Base-by-base conservation (phyloP, 2,113 vertebrate species). In the Phylloscopus trochilus region DNA sequence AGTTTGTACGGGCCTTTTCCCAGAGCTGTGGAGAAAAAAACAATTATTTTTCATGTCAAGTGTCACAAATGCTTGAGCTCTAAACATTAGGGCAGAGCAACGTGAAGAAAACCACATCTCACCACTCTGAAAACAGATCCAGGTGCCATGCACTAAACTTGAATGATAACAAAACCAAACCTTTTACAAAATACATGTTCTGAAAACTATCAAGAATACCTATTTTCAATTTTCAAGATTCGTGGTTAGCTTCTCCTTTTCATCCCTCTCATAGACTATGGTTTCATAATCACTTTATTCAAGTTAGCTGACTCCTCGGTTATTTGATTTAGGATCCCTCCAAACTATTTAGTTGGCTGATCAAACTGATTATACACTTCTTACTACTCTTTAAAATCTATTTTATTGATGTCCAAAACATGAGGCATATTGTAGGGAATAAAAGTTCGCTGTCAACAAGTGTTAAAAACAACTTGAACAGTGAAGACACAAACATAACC, bases 1-100 rank as follows among this genome's bases (percentile, higher is more conserved):
- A 99, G 92, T 92, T 98, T 98, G 94, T 98, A 98, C 2, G 99
- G 99, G 9, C 99, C 99, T 92, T 99, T 99, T 79, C 99, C 99
- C 97, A 99, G 94, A 87, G 98, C 99, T 99, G 96, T 73, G 95
- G 63, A 97, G 28, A 94, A 69, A 89, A 51, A 94, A 31, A 1
- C n/a, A 88, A 74, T 94, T 95, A 83, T 41, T 41, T 92, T 90
- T 91, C 55, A 81, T 19, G 20, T 52, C 51, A 88, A 70, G 11
- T 39, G 9, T 62, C 74, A 89, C 59, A 79, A 83, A 64, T 64
- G 20, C 37, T 69, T 66, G 51, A 58, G 27, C 5, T 78, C 35
- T 59, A 39, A 74, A 55, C 41, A 58, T 74, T 72, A 85, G 7
- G 12, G 51, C n/a, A 80, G 10, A 67, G 22, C 18, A 78, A 78